Conservation (phyloP, 1,140 invertebrate species). For the Halictus rubicundus region DNA sequence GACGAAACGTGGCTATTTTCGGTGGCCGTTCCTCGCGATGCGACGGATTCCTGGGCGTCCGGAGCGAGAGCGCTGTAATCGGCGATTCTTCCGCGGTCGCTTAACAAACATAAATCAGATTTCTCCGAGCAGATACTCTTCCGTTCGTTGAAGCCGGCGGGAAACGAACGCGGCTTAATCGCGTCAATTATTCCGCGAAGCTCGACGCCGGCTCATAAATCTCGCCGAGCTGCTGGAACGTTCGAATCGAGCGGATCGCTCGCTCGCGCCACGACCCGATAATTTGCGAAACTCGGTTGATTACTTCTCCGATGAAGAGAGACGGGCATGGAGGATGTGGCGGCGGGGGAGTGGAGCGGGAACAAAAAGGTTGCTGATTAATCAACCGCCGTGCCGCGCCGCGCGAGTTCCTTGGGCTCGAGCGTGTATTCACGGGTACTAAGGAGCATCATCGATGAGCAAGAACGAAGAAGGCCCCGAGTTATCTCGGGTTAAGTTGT, state of each 20-base stretch:
- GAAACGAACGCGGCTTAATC: slow-evolving; percentile 29
- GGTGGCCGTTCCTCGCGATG: too few species aligned
- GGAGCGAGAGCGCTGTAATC: neutral
- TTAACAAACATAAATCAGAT: slow-evolving; percentile 17
- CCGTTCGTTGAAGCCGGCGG: slow-evolving; percentile 8
- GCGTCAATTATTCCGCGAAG: slow-evolving; percentile 29
- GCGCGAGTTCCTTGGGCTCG: neutral
- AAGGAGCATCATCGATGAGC: slow-evolving; percentile 21
- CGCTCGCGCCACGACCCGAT: slow-evolving; percentile 10
- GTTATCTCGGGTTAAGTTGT: slow-evolving; percentile 50
- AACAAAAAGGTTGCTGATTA: slow-evolving; percentile 26
- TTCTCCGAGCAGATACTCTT: neutral
- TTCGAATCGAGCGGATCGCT: slow-evolving; percentile 11
- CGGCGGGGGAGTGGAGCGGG: neutral
- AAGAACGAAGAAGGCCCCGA: slow-evolving; percentile 39
- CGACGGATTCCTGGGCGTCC: neutral
- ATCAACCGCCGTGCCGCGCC: slow-evolving; percentile 9
- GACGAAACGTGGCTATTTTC: neutral
- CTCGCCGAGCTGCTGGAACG: neutral
- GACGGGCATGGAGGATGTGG: neutral
- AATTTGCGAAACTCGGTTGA: slow-evolving; percentile 36
- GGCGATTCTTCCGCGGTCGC: neutral
- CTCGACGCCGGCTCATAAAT: slow-evolving; percentile 9
- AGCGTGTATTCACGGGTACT: slow-evolving; percentile 1
- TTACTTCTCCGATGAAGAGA: neutral